Evolutionary conservation across 2,888 invertebrate genomes (phyloP).

Genomic region (Limenitis camilla): DNA sequence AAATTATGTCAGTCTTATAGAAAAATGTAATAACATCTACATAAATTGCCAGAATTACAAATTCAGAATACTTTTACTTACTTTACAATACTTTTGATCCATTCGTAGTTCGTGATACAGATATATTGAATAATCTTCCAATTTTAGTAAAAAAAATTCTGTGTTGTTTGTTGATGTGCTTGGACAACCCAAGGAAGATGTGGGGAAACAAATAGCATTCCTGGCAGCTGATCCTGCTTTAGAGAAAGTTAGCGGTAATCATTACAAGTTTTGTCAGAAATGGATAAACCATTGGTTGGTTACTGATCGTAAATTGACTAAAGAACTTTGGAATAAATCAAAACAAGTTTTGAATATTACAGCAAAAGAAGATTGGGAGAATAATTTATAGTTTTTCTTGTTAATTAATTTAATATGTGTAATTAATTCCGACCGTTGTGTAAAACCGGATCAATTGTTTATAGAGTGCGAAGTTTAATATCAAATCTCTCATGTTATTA

Average conservation of each 20-base stretch:
- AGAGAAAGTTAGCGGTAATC: conserved; percentile 41
- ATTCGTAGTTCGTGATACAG: conserved; percentile 51
- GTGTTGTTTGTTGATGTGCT: conserved; percentile 40
- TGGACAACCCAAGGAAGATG: conserved; percentile 52
- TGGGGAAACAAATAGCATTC: conserved; percentile 48
- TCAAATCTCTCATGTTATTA: too few relatives aligned
- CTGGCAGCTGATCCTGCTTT: conserved; percentile 48
- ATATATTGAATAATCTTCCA: conserved; percentile 42
- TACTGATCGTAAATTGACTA: conserved; percentile 37
- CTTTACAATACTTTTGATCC: conserved; percentile 80
- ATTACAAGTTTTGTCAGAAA: conserved; percentile 50
- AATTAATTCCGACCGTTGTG: too few relatives aligned
- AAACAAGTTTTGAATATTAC: conserved; percentile 49
- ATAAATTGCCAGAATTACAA: too few relatives aligned
- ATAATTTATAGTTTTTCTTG: not conserved
- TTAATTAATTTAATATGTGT: too few relatives aligned
- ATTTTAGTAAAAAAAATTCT: conserved; percentile 31
- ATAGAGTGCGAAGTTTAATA: too few relatives aligned
- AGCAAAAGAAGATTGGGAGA: conserved; percentile 49
- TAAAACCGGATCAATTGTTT: too few relatives aligned
- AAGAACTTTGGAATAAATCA: conserved; percentile 46
- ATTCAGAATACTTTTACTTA: too few relatives aligned
- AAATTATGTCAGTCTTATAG: too few relatives aligned
- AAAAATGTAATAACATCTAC: too few relatives aligned
- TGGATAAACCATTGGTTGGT: conserved; percentile 52